phyloP scores from a whole-genome alignment of 2,113 vertebrate species.

The Hydrolagus affinis region DNA sequence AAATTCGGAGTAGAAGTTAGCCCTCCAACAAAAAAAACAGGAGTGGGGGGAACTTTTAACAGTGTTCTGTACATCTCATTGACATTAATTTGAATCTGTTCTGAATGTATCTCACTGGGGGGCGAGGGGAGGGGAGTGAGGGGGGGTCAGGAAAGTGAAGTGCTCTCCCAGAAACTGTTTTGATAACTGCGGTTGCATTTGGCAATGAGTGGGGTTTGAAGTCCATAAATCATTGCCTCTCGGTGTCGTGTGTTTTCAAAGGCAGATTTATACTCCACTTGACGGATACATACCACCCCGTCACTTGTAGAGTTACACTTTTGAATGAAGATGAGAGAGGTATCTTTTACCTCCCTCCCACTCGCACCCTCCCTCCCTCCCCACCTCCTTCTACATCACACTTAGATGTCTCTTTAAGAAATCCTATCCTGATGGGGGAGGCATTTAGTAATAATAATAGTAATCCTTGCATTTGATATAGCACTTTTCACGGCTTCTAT shows the following conservation, averaged over 20 bases:
- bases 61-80: neutral
- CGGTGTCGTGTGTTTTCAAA: neutral
- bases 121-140: neutral
- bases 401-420: neutral
- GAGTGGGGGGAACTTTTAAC: neutral
- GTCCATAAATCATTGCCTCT: constrained; percentile 20
- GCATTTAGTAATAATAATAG: constrained; percentile 35
- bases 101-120: neutral
- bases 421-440: neutral
- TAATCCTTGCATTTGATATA: too few species aligned
- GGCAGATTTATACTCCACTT: constrained; percentile 7
- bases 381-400: too few species aligned
- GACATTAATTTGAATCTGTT: neutral
- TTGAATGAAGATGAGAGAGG: neutral
- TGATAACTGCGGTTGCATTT: neutral
- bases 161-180: neutral
- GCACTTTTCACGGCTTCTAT: too few species aligned
- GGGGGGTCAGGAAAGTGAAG: neutral
- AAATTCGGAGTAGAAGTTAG: too few species aligned
- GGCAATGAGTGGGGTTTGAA: constrained; percentile 10
- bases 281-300: neutral
- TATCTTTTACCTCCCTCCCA: neutral
- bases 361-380: too few species aligned
- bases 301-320: neutral
- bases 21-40: neutral